These are phyloP conservation scores for Cosmorhoe ocellata DNA, from an alignment of 2,888 invertebrate species.

Conservation along the genomic window DNA sequence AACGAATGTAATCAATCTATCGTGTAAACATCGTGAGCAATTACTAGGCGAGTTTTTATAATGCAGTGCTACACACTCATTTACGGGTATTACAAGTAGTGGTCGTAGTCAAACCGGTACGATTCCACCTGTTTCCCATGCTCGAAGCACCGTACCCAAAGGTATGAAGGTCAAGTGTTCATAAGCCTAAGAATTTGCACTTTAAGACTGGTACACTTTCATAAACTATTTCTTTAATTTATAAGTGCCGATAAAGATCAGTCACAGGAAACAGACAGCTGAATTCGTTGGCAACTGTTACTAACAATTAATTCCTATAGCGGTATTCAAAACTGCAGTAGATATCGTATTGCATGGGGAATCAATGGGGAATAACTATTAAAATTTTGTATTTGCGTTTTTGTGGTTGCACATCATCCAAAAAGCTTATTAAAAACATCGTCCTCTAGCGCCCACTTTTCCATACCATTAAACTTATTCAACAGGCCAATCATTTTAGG, in stretches of 20 bases:
- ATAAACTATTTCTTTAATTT: slow-evolving; percentile 14
- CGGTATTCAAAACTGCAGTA: too few species aligned
- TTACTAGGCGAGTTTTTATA: slow-evolving; percentile 16
- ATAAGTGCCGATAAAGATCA: slow-evolving; percentile 17
- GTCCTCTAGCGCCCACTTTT: slow-evolving; percentile 29
- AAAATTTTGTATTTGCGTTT: too few species aligned
- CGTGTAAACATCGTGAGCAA: slow-evolving; percentile 10
- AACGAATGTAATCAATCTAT: background rate
- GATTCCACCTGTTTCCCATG: slow-evolving; percentile 49
- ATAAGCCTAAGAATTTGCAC: slow-evolving; percentile 27
- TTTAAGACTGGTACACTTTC: slow-evolving; percentile 18
- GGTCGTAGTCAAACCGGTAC: slow-evolving; percentile 40
- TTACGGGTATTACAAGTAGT: slow-evolving; percentile 17
- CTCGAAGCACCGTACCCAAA: slow-evolving; percentile 29
- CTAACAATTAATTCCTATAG: too few species aligned
- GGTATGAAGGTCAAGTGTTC: slow-evolving; percentile 29
- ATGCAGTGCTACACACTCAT: slow-evolving; percentile 7
- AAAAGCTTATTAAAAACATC: slow-evolving; percentile 10
- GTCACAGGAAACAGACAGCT: slow-evolving; percentile 4
- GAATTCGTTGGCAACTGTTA: background rate
- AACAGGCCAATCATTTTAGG: slow-evolving; percentile 61
- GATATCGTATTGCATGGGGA: too few species aligned
- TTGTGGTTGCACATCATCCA: slow-evolving; percentile 5
- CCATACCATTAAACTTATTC: slow-evolving; percentile 51
- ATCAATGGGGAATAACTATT: too few species aligned